These are phyloP conservation scores for Halictus rubicundus DNA, from an alignment of 1,140 invertebrate species.

Conservation along the genomic window DNA sequence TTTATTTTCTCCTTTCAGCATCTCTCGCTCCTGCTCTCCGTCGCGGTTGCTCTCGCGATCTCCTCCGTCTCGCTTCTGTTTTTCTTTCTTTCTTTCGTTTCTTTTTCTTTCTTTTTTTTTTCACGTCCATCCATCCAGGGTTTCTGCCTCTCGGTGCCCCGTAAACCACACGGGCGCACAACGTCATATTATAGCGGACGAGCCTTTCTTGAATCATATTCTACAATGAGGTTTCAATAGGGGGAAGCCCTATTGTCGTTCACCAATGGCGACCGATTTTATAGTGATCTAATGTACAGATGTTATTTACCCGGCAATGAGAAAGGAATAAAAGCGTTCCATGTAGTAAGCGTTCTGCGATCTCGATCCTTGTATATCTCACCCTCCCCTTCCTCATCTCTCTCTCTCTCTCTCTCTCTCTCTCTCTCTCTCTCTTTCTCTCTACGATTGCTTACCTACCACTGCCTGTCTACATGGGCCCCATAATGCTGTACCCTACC, in stretches of 20 bases:
- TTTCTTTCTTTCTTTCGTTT: conserved; percentile 14
- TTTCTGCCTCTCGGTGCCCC: conserved; percentile 17
- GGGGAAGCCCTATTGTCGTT: conserved; percentile 70
- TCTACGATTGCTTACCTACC: conserved; percentile 30
- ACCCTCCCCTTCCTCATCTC: neutral
- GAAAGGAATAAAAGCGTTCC: conserved; percentile 77
- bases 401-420: conserved; percentile 32
- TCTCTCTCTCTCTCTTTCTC: conserved; percentile 35
- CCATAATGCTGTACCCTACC: conserved; percentile 4
- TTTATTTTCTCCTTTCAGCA: neutral
- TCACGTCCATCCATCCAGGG: conserved; percentile 22
- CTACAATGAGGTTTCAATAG: conserved; percentile 76
- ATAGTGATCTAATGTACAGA: conserved; percentile 80
- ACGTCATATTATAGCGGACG: conserved; percentile 67
- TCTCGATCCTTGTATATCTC: conserved; percentile 71
- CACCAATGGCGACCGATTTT: conserved; percentile 77
- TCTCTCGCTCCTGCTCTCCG: conserved; percentile 10
- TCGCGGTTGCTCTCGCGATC: conserved; percentile 5
- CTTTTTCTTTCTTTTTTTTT: too few relatives aligned
- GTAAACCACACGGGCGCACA: conserved; percentile 50
- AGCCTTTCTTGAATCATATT: conserved; percentile 77
- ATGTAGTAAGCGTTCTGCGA: conserved; percentile 64
- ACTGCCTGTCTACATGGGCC: conserved; percentile 10
- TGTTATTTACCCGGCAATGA: conserved; percentile 79
- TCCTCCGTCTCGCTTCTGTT: conserved; percentile 5